Evolutionary conservation across 2,797 vertebrate species (phyloP).

Genomic region (Erpetoichthys calabaricus): DNA sequence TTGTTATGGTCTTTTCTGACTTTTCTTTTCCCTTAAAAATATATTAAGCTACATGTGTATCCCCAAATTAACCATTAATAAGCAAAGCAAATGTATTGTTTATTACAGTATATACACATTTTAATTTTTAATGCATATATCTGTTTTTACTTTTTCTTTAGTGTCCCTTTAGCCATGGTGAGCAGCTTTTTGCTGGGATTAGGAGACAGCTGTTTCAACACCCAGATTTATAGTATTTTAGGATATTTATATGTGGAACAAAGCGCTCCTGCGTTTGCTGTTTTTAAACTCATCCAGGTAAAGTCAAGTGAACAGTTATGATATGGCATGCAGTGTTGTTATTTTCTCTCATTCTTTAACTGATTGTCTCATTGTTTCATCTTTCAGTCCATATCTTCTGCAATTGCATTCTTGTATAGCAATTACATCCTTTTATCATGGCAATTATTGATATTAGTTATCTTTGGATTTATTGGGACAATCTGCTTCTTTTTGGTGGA

Average conservation of each 20-base stretch:
- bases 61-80: too few species aligned
- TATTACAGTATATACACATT: too few species aligned
- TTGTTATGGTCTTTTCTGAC: too few species aligned
- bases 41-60: too few species aligned
- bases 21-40: too few species aligned
- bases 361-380: not conserved
- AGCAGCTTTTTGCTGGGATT: slow-evolving; percentile 63
- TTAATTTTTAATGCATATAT: not conserved
- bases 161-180: slow-evolving; percentile 48
- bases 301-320: not conserved
- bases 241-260: slow-evolving; percentile 50
- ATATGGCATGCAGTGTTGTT: too few species aligned
- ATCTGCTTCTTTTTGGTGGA: slow-evolving; percentile 61
- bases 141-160: slow-evolving; percentile 17
- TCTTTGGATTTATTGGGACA: slow-evolving; percentile 50
- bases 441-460: slow-evolving; percentile 57
- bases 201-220: slow-evolving; percentile 67
- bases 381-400: slow-evolving; percentile 54
- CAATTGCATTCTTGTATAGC: slow-evolving; percentile 62
- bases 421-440: slow-evolving; percentile 48
- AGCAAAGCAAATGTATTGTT: too few species aligned
- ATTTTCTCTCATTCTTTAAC: too few species aligned
- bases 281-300: slow-evolving; percentile 73
- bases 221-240: slow-evolving; percentile 63
- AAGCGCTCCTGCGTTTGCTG: slow-evolving; percentile 55